Conservation (phyloP, 2,888 invertebrate genomes). For the Cerceris ruficornis region DNA sequence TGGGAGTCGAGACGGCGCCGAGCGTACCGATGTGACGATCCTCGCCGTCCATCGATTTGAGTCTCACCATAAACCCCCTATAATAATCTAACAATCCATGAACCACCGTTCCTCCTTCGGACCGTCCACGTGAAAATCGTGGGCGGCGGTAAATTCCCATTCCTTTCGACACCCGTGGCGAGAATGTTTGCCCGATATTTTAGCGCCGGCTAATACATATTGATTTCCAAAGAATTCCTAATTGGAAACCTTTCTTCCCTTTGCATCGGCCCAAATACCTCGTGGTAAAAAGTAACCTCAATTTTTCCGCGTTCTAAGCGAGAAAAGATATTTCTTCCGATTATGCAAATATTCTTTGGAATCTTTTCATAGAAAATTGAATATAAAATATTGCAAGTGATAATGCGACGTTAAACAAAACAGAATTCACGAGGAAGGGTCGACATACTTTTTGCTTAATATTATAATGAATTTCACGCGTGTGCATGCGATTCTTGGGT, state of each 20-base stretch:
- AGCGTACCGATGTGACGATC: slow-evolving; percentile 54
- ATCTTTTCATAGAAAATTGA: no score
- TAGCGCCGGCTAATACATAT: slow-evolving; percentile 20
- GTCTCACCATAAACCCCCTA: slow-evolving; percentile 63
- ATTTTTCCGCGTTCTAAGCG: no score
- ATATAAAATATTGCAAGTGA: no score
- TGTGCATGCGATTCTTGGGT: neutral
- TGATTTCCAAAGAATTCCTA: neutral
- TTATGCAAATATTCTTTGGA: no score
- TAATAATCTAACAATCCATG: slow-evolving; percentile 45
- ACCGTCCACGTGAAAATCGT: slow-evolving; percentile 33
- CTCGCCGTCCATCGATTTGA: slow-evolving; percentile 61
- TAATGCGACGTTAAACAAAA: no score
- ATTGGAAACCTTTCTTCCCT: slow-evolving; percentile 11
- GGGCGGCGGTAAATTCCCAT: slow-evolving; percentile 38
- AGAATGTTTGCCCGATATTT: slow-evolving; percentile 53
- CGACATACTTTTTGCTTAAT: neutral
- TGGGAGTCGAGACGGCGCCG: slow-evolving; percentile 78
- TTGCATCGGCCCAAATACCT: neutral
- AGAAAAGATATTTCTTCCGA: no score
- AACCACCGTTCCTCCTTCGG: neutral
- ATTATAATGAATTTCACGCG: neutral
- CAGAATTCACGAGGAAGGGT: no score
- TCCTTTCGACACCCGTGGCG: slow-evolving; percentile 45
- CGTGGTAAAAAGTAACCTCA: no score